Percentiles rank a stretch among this genome's conserved stretches.
These are phyloP conservation scores for Chalcosyrphus nemorum DNA, from an alignment of 2,888 invertebrate genomes.

Conservation along the genomic window DNA sequence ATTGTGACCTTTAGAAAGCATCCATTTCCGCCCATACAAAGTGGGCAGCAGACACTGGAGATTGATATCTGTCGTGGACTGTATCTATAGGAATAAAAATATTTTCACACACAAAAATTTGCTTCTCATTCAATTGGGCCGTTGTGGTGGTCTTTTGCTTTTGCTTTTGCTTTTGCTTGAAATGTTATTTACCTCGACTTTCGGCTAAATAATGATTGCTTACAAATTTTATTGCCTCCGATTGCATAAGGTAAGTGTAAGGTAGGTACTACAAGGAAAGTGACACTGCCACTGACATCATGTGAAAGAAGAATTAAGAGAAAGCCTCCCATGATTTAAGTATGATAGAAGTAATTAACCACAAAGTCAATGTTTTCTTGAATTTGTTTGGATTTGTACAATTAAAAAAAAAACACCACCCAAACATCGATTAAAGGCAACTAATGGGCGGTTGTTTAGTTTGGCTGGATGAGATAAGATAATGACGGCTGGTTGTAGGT, in stretches of 20 bases:
- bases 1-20: constrained; percentile 48
- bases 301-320: constrained; percentile 35
- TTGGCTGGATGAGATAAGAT: constrained; percentile 4
- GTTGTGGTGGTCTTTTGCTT: too few species aligned
- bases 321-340: constrained; percentile 26
- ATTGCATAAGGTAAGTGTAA: constrained; percentile 28
- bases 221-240: constrained; percentile 19
- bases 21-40: constrained; percentile 21
- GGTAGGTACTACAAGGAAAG: constrained; percentile 48
- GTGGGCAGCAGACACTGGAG: background rate
- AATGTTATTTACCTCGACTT: constrained; percentile 25
- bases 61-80: constrained; percentile 8
- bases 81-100: constrained; percentile 23
- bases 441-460: background rate
- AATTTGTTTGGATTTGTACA: constrained; percentile 46
- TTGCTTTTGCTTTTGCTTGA: constrained; percentile 1
- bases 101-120: constrained; percentile 20
- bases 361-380: constrained; percentile 38
- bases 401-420: constrained; percentile 24
- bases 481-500: background rate
- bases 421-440: constrained; percentile 27
- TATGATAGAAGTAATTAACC: constrained; percentile 44
- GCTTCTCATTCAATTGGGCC: background rate
- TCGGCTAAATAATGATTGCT: constrained; percentile 35
- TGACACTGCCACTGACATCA: constrained; percentile 20